A percentile compares a stretch with the other conserved stretches of the same genome.
These are phyloP conservation scores for Acrobasis suavella DNA, from an alignment of 2,888 invertebrate species.

Conservation along the genomic window DNA sequence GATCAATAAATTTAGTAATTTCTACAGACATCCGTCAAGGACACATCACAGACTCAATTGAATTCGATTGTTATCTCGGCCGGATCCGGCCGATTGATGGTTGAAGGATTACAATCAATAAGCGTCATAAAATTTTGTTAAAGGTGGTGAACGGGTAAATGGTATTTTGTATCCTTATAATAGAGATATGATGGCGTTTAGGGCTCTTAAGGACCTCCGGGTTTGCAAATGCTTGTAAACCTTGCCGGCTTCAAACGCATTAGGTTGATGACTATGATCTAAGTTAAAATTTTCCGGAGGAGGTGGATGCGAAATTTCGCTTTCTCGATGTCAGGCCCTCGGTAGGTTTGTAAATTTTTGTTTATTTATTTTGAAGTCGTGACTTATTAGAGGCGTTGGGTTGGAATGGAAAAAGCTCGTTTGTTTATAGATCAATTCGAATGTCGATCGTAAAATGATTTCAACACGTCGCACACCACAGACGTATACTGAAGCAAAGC, in stretches of 20 bases:
- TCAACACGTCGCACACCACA: not conserved
- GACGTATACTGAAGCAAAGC: not conserved
- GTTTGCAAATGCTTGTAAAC: constrained; percentile 11
- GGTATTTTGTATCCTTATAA: constrained; percentile 23
- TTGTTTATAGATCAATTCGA: not conserved
- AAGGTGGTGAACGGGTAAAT: constrained; percentile 21
- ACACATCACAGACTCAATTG: too few relatives aligned
- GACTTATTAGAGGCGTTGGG: not conserved
- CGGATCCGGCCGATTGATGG: too few relatives aligned
- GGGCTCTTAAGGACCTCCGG: constrained; percentile 13
- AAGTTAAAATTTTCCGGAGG: not conserved
- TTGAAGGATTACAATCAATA: too few relatives aligned
- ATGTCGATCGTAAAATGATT: not conserved
- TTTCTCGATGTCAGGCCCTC: not conserved
- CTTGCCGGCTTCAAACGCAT: constrained; percentile 23
- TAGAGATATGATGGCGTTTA: constrained; percentile 5
- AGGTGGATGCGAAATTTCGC: not conserved
- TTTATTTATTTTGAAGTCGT: not conserved
- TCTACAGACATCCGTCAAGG: constrained; percentile 19
- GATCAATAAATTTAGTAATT: constrained; percentile 26
- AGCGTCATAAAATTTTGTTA: constrained; percentile 13
- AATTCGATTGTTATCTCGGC: too few relatives aligned
- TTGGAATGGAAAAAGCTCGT: too few relatives aligned
- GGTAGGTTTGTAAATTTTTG: not conserved
- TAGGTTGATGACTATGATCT: not conserved